Percentiles rank a stretch among this genome's conserved stretches.
These are phyloP conservation scores for Tiliacea aurago DNA, from an alignment of 2,888 invertebrate species.

Conservation along the genomic window DNA sequence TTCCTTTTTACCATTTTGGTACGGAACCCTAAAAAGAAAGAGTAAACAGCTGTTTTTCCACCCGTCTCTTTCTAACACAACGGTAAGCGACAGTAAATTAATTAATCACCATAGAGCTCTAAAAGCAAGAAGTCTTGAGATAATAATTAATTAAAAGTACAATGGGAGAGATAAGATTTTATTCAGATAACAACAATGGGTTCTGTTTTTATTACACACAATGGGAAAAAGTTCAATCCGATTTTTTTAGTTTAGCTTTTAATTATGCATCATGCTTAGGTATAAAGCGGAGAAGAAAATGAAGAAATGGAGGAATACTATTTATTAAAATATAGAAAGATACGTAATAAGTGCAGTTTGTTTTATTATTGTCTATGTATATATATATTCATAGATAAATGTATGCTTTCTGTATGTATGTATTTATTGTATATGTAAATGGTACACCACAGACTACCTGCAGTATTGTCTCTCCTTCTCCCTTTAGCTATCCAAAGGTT, in stretches of 20 bases:
- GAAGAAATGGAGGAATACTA: background rate
- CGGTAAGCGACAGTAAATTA: conserved; percentile 20
- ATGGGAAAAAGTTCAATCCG: conserved; percentile 24
- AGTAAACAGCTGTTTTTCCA: background rate
- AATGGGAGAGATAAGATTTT: conserved; percentile 55
- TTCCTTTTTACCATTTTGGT: too few species aligned
- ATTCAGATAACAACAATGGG: conserved; percentile 53
- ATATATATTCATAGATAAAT: too few species aligned
- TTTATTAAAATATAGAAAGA: background rate
- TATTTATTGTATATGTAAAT: too few species aligned
- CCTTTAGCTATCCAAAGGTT: too few species aligned
- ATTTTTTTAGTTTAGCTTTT: conserved; percentile 22
- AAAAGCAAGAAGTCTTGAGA: conserved; percentile 52
- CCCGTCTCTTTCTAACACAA: conserved; percentile 1
- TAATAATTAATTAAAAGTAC: conserved; percentile 61
- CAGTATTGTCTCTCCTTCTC: too few species aligned
- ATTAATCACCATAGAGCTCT: conserved; percentile 6
- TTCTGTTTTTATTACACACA: conserved; percentile 25
- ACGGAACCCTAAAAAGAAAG: background rate
- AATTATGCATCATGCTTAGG: conserved; percentile 17
- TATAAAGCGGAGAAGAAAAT: background rate
- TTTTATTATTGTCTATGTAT: too few species aligned
- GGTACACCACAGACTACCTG: too few species aligned
- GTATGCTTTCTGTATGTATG: too few species aligned
- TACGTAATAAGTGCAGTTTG: background rate